Conservation (phyloP, 2,888 invertebrate species). For the Drosophila austrosaltans region DNA sequence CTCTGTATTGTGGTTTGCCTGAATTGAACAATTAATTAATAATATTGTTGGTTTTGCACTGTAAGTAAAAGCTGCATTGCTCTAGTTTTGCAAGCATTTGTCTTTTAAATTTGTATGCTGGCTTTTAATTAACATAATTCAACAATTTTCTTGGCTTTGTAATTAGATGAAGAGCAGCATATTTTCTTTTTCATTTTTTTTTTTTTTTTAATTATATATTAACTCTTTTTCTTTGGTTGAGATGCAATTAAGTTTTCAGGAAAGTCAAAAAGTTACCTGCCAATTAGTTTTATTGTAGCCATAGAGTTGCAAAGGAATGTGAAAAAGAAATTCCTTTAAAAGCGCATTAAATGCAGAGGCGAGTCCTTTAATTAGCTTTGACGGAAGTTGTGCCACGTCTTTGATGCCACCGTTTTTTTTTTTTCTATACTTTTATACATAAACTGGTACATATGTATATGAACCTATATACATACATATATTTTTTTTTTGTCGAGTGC, state of each 20-base stretch:
- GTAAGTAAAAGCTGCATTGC: conserved; percentile 33
- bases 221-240: conserved; percentile 11
- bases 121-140: conserved; percentile 18
- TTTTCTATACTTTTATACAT: conserved; percentile 7
- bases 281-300: conserved; percentile 66
- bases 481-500: conserved; percentile 29
- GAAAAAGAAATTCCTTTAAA: conserved; percentile 35
- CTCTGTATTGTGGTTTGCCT: conserved; percentile 36
- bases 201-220: neutral
- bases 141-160: conserved; percentile 26
- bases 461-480: too few relatives aligned
- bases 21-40: conserved; percentile 51
- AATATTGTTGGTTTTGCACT: conserved; percentile 44
- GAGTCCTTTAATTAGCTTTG: conserved; percentile 73
- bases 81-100: neutral
- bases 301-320: conserved; percentile 3
- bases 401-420: conserved; percentile 24
- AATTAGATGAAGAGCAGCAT: conserved; percentile 40
- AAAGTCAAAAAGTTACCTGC: conserved; percentile 45
- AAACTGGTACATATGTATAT: too few relatives aligned
- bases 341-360: conserved; percentile 42
- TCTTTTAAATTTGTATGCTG: neutral
- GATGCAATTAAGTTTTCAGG: conserved; percentile 44
- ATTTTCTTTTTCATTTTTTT: conserved; percentile 10
- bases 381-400: conserved; percentile 47